These are phyloP conservation scores for Hydrolagus colliei DNA, from an alignment of 2,797 vertebrate species.

Conservation along the genomic window DNA sequence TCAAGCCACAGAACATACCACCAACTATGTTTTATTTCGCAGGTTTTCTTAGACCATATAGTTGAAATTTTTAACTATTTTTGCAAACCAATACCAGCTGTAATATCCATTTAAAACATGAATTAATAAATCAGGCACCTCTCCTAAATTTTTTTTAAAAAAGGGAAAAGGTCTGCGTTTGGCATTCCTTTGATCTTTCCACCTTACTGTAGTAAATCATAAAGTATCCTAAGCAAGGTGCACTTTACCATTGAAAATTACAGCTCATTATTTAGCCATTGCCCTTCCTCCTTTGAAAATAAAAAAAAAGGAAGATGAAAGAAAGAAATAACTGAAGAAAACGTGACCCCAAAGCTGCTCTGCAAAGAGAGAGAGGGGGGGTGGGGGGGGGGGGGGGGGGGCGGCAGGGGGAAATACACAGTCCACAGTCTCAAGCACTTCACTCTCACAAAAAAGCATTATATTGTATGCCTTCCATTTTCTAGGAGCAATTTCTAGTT, in stretches of 20 bases:
- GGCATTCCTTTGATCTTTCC: conserved; percentile 26
- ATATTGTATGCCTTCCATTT: conserved; percentile 20
- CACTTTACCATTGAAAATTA: conserved; percentile 32
- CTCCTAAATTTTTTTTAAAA: background rate
- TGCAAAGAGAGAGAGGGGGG: background rate
- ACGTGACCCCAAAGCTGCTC: conserved; percentile 24
- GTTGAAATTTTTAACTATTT: background rate
- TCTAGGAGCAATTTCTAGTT: conserved; percentile 26
- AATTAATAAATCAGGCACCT: background rate
- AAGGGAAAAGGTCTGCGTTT: background rate
- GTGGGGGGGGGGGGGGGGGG: no score
- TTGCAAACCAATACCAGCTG: conserved; percentile 9
- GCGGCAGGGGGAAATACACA: background rate
- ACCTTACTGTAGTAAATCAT: conserved; percentile 20
- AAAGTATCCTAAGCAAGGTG: conserved; percentile 18
- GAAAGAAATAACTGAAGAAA: conserved; percentile 16
- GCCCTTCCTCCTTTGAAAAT: conserved; percentile 23
- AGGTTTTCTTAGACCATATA: background rate
- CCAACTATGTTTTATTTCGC: background rate
- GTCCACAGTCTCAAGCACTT: background rate
- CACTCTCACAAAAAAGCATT: conserved; percentile 11
- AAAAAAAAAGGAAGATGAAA: conserved; percentile 28
- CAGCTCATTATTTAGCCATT: conserved; percentile 32
- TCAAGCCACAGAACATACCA: no score
- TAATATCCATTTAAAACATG: background rate